phyloP scores from a whole-genome alignment of 2,888 invertebrate genomes.

The Drosophila multiciliata region DNA sequence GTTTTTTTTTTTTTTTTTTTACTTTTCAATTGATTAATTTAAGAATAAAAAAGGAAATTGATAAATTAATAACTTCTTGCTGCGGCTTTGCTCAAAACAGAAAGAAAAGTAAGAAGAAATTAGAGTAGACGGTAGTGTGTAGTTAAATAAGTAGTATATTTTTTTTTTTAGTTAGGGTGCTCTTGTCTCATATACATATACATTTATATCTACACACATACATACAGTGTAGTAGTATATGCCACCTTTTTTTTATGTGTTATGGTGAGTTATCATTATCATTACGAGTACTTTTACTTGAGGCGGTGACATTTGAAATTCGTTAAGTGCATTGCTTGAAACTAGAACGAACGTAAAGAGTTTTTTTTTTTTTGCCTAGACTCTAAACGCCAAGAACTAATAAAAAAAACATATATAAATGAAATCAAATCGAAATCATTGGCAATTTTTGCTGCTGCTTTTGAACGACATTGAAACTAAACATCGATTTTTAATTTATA shows the following conservation, averaged over 20 bases:
- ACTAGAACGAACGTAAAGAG: conserved; percentile 27
- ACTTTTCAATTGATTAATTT: conserved; percentile 4
- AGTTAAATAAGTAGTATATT: conserved; percentile 21
- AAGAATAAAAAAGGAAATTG: conserved; percentile 2
- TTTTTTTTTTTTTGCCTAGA: conserved; percentile 20
- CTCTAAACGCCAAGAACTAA: conserved; percentile 22
- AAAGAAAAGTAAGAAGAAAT: conserved; percentile 8
- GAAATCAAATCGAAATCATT: background rate
- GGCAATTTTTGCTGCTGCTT: conserved; percentile 30
- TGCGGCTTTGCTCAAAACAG: conserved; percentile 27
- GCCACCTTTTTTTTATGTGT: conserved; percentile 30
- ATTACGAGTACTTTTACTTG: conserved; percentile 65
- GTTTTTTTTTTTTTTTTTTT: background rate
- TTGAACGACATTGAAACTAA: conserved; percentile 77
- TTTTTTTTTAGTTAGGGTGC: conserved; percentile 49
- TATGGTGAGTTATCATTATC: conserved; percentile 69
- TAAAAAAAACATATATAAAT: conserved; percentile 3
- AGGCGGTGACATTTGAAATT: conserved; percentile 63
- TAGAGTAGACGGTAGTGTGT: conserved; percentile 27
- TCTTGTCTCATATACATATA: conserved; percentile 33
- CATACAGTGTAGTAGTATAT: conserved; percentile 47
- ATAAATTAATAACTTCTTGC: conserved; percentile 18
- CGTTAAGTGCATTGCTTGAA: conserved; percentile 67
- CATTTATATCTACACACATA: conserved; percentile 41
- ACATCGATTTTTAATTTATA: conserved; percentile 67